Evolutionary conservation across 1,140 invertebrate genomes (phyloP).

Genomic region (Eupristina koningsbergeri): DNA sequence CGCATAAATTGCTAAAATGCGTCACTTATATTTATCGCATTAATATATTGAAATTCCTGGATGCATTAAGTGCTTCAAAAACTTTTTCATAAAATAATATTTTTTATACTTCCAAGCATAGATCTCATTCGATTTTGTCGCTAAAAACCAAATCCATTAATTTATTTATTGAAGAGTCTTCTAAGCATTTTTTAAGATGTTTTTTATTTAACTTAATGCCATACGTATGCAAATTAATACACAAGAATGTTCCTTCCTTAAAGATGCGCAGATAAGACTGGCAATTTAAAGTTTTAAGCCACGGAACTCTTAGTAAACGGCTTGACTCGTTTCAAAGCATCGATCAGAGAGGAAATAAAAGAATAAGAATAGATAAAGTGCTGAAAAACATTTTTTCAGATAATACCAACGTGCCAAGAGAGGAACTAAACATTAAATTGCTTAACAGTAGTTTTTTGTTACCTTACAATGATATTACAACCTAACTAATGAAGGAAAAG

Average conservation of each 20-base stretch:
- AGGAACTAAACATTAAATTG: too few relatives aligned
- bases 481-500: too few relatives aligned
- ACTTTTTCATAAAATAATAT: not conserved
- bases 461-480: too few relatives aligned
- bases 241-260: not conserved
- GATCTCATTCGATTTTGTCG: not conserved
- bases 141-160: not conserved
- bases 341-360: not conserved
- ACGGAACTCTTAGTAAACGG: not conserved
- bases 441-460: too few relatives aligned
- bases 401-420: too few relatives aligned
- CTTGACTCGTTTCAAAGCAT: not conserved
- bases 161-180: not conserved
- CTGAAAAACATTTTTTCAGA: too few relatives aligned
- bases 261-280: not conserved
- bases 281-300: not conserved
- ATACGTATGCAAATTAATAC: not conserved
- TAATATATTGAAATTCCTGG: too few relatives aligned
- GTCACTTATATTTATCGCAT: too few relatives aligned
- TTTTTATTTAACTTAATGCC: not conserved
- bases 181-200: not conserved
- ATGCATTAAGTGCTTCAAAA: not conserved
- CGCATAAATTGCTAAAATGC: too few relatives aligned
- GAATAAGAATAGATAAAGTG: not conserved
- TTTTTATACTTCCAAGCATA: not conserved